Conservation (phyloP, 2,113 vertebrate species). For the Panurus biarmicus region DNA sequence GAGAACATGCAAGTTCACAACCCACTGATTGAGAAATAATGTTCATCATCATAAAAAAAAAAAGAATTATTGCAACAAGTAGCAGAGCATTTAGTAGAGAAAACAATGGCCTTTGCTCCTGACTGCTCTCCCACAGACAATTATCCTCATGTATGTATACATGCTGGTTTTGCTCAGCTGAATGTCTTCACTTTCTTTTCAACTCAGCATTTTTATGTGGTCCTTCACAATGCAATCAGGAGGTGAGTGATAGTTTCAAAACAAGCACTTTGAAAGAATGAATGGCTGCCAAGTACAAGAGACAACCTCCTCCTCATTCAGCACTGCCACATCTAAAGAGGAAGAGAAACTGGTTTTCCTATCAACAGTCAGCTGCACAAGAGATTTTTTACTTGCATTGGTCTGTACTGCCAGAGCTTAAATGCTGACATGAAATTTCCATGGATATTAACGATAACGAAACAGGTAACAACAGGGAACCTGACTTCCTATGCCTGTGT, state of each 20-base stretch:
- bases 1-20: conserved; percentile 9
- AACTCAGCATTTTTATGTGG: not conserved
- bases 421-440: not conserved
- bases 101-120: not conserved
- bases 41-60: not conserved
- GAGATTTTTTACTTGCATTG: not conserved
- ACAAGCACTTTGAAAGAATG: not conserved
- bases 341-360: not conserved
- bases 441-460: not conserved
- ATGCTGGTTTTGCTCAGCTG: not conserved
- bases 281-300: not conserved
- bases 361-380: not conserved
- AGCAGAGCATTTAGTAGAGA: not conserved
- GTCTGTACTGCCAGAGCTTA: not conserved
- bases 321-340: not conserved
- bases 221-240: not conserved
- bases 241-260: not conserved
- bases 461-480: not conserved
- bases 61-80: not conserved
- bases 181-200: not conserved
- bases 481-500: not conserved
- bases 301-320: not conserved
- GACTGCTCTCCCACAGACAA: not conserved
- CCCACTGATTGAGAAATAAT: not conserved
- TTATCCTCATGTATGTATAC: not conserved